A percentile compares a stretch with the other conserved stretches of the same genome.
These are phyloP conservation scores for Pogonocherus hispidulus DNA, from an alignment of 2,888 invertebrate species.

Conservation along the genomic window DNA sequence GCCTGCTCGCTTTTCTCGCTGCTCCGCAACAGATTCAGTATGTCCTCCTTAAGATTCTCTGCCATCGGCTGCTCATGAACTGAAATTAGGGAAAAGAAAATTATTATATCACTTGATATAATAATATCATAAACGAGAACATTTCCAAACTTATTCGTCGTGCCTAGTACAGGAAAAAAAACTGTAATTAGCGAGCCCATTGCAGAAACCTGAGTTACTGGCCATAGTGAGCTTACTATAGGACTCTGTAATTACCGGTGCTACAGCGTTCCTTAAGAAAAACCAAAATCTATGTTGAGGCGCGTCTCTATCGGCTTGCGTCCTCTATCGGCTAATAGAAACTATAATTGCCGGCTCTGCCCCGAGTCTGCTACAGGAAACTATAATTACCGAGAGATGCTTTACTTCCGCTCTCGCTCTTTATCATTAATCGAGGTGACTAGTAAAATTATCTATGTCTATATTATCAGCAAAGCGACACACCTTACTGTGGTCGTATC, in stretches of 20 bases:
- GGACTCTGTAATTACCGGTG: not conserved
- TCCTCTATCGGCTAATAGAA: too few species aligned
- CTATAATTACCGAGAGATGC: not conserved
- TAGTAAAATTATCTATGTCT: not conserved
- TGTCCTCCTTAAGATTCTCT: not conserved
- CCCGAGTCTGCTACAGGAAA: not conserved
- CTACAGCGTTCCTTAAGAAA: too few species aligned
- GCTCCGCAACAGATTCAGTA: not conserved
- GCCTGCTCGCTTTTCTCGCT: not conserved
- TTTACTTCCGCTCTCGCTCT: not conserved
- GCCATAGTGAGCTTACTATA: too few species aligned
- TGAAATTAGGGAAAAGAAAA: not conserved
- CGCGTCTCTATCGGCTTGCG: too few species aligned
- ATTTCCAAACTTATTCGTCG: not conserved
- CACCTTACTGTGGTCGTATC: slow-evolving; percentile 2
- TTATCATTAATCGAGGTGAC: too few species aligned
- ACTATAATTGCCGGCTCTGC: too few species aligned
- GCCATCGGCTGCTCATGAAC: not conserved
- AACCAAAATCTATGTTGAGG: too few species aligned
- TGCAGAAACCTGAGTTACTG: too few species aligned
- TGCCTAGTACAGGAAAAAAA: not conserved
- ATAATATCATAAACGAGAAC: not conserved
- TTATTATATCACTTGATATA: not conserved
- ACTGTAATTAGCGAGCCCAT: too few species aligned
- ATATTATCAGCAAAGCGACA: not conserved